phyloP scores from a whole-genome alignment of 2,113 vertebrate species.

The Cepphus grylle region DNA sequence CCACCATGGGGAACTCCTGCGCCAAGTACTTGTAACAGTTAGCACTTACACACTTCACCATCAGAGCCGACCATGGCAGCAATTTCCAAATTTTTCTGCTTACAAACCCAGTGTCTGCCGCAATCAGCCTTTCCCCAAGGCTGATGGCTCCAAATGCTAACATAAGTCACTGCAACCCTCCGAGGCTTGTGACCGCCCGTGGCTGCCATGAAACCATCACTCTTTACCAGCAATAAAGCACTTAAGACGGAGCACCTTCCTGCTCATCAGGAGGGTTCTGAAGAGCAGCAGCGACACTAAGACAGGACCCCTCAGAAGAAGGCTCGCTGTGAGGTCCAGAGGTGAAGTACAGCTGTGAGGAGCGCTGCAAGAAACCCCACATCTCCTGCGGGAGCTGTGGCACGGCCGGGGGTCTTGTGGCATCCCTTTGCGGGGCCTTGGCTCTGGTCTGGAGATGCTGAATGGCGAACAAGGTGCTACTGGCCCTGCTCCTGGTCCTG shows the following conservation, averaged over 20 bases:
- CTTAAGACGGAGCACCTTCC: not conserved
- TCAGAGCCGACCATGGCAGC: not conserved
- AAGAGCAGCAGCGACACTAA: not conserved
- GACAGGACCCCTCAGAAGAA: not conserved
- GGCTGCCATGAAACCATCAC: not conserved
- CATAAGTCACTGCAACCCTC: not conserved
- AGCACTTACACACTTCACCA: not conserved
- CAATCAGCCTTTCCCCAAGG: not conserved
- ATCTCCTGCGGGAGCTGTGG: no score
- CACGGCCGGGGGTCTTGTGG: not conserved
- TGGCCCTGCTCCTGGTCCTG: not conserved
- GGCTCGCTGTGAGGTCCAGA: not conserved
- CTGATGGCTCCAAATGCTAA: not conserved
- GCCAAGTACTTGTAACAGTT: fast-evolving
- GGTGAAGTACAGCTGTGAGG: fast-evolving
- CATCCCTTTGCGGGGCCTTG: not conserved
- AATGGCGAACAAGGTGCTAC: not conserved
- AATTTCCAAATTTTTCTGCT: not conserved
- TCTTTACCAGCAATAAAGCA: fast-evolving
- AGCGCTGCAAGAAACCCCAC: not conserved
- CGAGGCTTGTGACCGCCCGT: not conserved
- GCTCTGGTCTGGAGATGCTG: not conserved
- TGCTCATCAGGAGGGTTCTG: not conserved
- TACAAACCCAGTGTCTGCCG: not conserved
- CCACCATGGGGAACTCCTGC: not conserved